Evolutionary conservation across 1,140 invertebrate species (phyloP).

Genomic region (Atta colombica): DNA sequence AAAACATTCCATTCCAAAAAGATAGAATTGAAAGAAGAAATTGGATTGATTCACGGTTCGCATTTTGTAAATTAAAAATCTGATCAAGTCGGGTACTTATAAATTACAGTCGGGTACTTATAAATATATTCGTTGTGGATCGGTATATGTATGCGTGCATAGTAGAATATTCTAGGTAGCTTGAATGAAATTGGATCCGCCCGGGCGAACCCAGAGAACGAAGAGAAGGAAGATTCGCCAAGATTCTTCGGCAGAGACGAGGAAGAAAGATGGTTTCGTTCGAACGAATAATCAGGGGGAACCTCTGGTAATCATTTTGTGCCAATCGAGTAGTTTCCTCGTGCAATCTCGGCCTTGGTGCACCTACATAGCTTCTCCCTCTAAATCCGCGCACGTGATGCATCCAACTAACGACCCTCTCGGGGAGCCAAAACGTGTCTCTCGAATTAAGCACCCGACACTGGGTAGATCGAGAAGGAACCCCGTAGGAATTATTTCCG

Average conservation of each 20-base stretch:
- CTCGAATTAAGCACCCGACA: constrained; percentile 59
- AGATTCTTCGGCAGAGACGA: constrained; percentile 21
- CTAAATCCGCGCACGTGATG: constrained; percentile 62
- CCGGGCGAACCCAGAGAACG: not conserved
- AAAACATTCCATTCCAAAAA: not conserved
- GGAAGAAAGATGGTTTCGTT: constrained; percentile 63
- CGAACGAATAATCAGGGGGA: constrained; percentile 62
- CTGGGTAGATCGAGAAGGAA: constrained; percentile 45
- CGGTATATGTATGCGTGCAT: not conserved
- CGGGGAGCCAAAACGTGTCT: constrained; percentile 55
- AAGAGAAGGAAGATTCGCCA: constrained; percentile 8
- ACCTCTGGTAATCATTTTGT: constrained; percentile 57
- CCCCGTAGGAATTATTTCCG: constrained; percentile 56
- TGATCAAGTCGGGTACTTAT: constrained; percentile 62
- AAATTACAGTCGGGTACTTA: constrained; percentile 69
- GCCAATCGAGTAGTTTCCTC: constrained; percentile 61
- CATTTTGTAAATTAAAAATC: constrained; percentile 75
- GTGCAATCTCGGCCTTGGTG: constrained; percentile 38
- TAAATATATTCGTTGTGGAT: constrained; percentile 61
- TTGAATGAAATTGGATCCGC: constrained; percentile 73
- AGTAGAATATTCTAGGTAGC: constrained; percentile 20
- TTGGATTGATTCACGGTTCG: constrained; percentile 26
- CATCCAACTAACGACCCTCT: constrained; percentile 60
- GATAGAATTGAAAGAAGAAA: constrained; percentile 7
- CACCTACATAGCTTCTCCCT: constrained; percentile 48